Base-by-base conservation (phyloP, 2,797 vertebrate genomes). In the Onychomys arenicola region DNA sequence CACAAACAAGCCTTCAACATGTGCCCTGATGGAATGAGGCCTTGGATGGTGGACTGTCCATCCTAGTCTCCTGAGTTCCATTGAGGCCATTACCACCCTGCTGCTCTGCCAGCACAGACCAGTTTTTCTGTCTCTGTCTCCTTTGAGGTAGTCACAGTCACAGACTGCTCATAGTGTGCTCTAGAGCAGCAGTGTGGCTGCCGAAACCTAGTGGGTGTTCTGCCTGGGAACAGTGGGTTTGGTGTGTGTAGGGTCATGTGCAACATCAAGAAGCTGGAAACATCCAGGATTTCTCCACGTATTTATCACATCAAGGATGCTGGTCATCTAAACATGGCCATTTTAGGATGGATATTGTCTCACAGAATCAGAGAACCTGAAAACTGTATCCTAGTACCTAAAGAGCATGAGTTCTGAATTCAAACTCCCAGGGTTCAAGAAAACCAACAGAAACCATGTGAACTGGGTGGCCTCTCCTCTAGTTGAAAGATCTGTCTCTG, bases 1-100 rank as follows among this genome's bases (percentile, higher is more conserved):
- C 40, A 43, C 61, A 43, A 11, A 49, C 8, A 11, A 6, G 76
- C 11, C 0, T 21, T 4, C 13, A 49, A 21, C 27, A 0, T 0
- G 4, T n/a, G 43, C 59, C 59, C 59, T 37, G 25, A 29, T 61
- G 46, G 59, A 59, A 73, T 29, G 52, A 25, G 29, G 34, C 34
- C 19, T 12, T 37, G n/a, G 34, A 12, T 40, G 23, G 0, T 14
- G 32, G 46, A 46, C 10, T n/a, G n/a, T 43, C 65, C 9, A 10
- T 89, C 67, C 83, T 52, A 32, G 37, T 69, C 63, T 40, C 40
- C 46, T 2, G 5, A 46, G 13, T 94, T 37, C 49, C 61, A 2
- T 25, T 37, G 6, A 67, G 61, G 14, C 82, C 21, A 40, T 34
- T 19, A 9, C 57, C 65, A 6, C 27, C 34, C 40, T 29, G 2